A percentile compares a stretch with the other conserved stretches of the same genome.
phyloP scores from a whole-genome alignment of 1,140 invertebrate genomes.

The Leptinotarsa texana region DNA sequence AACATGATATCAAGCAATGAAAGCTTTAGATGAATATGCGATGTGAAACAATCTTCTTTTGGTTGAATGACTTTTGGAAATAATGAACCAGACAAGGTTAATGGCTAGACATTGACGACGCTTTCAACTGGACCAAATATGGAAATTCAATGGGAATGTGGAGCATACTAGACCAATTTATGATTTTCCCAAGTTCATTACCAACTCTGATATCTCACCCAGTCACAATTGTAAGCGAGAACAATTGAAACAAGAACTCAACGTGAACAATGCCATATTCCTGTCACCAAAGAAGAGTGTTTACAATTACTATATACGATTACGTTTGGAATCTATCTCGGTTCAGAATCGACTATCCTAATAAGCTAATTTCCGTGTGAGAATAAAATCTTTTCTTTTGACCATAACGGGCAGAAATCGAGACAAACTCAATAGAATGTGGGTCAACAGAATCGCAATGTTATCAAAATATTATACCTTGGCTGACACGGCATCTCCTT shows the following conservation, averaged over 20 bases:
- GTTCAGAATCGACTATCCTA: neutral
- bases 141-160: too few relatives aligned
- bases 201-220: too few relatives aligned
- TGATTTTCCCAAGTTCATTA: too few relatives aligned
- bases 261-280: neutral
- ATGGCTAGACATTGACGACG: too few relatives aligned
- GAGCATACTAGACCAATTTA: too few relatives aligned
- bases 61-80: too few relatives aligned
- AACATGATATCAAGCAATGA: too few relatives aligned
- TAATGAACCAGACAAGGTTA: too few relatives aligned
- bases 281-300: neutral
- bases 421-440: slow-evolving; percentile 8
- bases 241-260: neutral
- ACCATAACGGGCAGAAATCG: slow-evolving; percentile 13
- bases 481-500: neutral
- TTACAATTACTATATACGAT: slow-evolving; percentile 1
- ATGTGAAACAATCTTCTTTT: too few relatives aligned
- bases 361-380: neutral
- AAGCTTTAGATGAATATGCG: too few relatives aligned
- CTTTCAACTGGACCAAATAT: too few relatives aligned
- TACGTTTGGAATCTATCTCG: neutral
- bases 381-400: slow-evolving; percentile 12
- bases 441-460: slow-evolving; percentile 9
- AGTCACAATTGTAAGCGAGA: too few relatives aligned
- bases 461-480: slow-evolving; percentile 13